Evolutionary conservation across 1,140 invertebrate genomes (phyloP).

Genomic region (Stegodyphus mimosarum): DNA sequence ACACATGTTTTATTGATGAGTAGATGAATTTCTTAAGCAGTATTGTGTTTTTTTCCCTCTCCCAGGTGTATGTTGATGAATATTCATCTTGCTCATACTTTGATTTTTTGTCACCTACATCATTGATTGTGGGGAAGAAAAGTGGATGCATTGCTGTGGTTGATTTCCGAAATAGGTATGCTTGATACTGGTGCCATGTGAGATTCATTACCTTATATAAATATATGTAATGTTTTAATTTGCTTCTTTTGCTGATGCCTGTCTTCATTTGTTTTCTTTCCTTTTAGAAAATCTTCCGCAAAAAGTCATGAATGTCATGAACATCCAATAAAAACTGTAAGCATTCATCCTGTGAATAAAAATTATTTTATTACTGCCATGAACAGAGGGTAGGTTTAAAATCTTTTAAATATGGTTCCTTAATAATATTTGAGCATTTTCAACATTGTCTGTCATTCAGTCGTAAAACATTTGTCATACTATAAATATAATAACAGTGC

Average conservation of each 20-base stretch:
- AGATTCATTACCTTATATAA: no score
- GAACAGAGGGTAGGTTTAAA: slow-evolving; percentile 3
- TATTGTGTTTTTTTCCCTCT: no score
- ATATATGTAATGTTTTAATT: no score
- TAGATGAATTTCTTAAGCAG: no score
- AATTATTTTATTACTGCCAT: slow-evolving; percentile 24
- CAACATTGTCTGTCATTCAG: no score
- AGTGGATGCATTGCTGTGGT: slow-evolving; percentile 23
- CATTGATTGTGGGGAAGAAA: background rate
- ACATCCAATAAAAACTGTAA: slow-evolving; percentile 15
- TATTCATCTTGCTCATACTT: slow-evolving; percentile 26
- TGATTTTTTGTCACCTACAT: slow-evolving; percentile 17
- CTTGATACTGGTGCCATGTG: background rate
- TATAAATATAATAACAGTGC: no score
- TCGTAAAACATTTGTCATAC: no score
- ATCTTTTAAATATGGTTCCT: no score
- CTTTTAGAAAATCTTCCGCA: background rate
- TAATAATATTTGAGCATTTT: no score
- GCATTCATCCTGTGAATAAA: slow-evolving; percentile 22
- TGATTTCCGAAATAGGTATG: background rate
- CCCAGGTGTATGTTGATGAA: background rate
- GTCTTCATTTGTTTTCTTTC: no score
- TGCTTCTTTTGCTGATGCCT: no score
- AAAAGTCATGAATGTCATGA: slow-evolving; percentile 25
- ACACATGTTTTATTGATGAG: no score